phyloP scores from a whole-genome alignment of 2,888 invertebrate species.

The Iphiclides podalirius region DNA sequence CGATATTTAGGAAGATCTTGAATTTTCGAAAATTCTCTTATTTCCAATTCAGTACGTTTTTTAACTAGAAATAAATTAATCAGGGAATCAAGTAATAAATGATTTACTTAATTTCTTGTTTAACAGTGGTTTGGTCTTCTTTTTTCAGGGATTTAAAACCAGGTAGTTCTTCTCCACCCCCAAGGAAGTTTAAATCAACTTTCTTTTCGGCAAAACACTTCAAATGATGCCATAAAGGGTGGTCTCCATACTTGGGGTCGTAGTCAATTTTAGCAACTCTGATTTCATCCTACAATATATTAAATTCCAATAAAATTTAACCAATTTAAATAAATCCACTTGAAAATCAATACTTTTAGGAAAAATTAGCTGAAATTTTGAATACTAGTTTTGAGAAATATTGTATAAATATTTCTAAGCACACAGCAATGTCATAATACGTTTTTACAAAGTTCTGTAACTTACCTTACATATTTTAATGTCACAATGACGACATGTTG shows the following conservation, averaged over 20 bases:
- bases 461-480: constrained; percentile 89
- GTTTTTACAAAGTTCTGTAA: neutral
- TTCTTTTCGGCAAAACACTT: constrained; percentile 91
- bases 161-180: constrained; percentile 85
- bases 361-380: too few relatives aligned
- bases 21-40: too few relatives aligned
- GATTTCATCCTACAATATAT: constrained; percentile 80
- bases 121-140: constrained; percentile 85
- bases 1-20: too few relatives aligned
- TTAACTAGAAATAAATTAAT: too few relatives aligned
- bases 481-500: constrained; percentile 91
- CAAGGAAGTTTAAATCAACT: constrained; percentile 86
- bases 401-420: too few relatives aligned
- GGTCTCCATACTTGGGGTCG: constrained; percentile 90
- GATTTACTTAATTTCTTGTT: constrained; percentile 83
- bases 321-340: too few relatives aligned
- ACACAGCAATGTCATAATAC: too few relatives aligned
- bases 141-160: constrained; percentile 85
- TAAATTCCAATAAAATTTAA: too few relatives aligned
- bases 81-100: too few relatives aligned
- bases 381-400: too few relatives aligned
- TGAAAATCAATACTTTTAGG: too few relatives aligned
- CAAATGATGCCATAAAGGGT: constrained; percentile 94
- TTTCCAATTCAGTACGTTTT: too few relatives aligned
- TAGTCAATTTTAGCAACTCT: constrained; percentile 92